These are phyloP conservation scores for Dipodomys spectabilis DNA, from an alignment of 2,113 vertebrate genomes.

Conservation along the genomic window DNA sequence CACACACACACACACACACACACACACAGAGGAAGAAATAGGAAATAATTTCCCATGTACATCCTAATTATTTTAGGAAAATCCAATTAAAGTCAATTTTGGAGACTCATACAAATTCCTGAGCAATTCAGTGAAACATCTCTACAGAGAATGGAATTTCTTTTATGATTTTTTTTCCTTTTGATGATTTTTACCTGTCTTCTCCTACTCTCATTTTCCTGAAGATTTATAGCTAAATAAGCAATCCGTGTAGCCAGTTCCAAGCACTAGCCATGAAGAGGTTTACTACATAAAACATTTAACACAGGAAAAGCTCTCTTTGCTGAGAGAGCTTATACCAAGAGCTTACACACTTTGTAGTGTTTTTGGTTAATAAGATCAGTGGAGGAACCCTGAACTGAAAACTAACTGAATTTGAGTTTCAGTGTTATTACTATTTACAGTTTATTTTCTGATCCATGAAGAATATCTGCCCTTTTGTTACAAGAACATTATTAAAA, in stretches of 20 bases:
- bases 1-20: too few species aligned
- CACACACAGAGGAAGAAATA: too few species aligned
- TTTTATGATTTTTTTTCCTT: neutral
- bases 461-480: neutral
- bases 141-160: constrained; percentile 12
- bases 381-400: neutral
- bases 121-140: constrained; percentile 20
- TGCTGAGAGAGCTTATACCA: neutral
- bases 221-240: constrained; percentile 42
- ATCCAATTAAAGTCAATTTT: constrained; percentile 2
- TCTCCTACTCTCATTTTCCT: constrained; percentile 14
- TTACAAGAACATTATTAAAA: constrained; percentile 20
- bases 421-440: constrained; percentile 27
- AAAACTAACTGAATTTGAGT: constrained; percentile 29
- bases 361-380: constrained; percentile 48
- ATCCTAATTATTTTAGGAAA: constrained; percentile 30
- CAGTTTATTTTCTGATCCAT: constrained; percentile 53
- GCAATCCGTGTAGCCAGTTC: constrained; percentile 41
- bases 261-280: constrained; percentile 11
- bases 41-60: neutral
- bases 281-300: constrained; percentile 31
- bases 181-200: constrained; percentile 33
- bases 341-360: constrained; percentile 8
- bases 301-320: neutral
- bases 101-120: neutral